phyloP scores from a whole-genome alignment of 2,888 invertebrate species.

The Oeneis ivallda region DNA sequence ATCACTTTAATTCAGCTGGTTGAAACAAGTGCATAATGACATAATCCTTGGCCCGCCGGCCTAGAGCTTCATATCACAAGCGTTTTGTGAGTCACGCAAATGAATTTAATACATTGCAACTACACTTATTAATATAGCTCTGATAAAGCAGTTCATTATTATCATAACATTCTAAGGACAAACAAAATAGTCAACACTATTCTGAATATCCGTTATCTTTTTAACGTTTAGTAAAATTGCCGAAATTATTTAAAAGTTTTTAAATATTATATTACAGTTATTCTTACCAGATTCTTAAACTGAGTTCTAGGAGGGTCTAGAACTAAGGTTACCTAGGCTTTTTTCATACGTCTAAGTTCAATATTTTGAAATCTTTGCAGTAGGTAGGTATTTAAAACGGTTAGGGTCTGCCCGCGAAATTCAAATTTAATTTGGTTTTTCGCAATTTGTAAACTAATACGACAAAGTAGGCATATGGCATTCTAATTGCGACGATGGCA shows the following conservation, averaged over 20 bases:
- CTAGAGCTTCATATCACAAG: slow-evolving; percentile 57
- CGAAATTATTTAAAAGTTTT: neutral
- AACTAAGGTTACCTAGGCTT: no score
- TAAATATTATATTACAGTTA: neutral
- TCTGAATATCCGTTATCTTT: neutral
- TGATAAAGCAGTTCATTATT: slow-evolving; percentile 16
- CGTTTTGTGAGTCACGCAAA: slow-evolving; percentile 59
- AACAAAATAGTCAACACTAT: neutral
- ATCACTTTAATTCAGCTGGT: slow-evolving; percentile 29
- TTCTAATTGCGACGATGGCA: no score
- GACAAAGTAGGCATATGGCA: no score
- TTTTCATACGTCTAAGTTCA: no score
- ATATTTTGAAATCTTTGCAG: no score
- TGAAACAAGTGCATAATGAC: slow-evolving; percentile 59
- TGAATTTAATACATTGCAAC: slow-evolving; percentile 48
- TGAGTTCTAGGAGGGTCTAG: no score
- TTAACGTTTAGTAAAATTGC: neutral
- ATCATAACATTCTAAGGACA: neutral
- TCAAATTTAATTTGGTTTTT: no score
- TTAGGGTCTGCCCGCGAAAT: no score
- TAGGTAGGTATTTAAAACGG: no score
- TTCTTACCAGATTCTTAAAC: neutral
- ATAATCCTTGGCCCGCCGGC: slow-evolving; percentile 59
- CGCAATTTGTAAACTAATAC: no score
- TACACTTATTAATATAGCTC: slow-evolving; percentile 34